Conservation (phyloP, 2,797 vertebrate genomes). For the Myotis findleyi region DNA sequence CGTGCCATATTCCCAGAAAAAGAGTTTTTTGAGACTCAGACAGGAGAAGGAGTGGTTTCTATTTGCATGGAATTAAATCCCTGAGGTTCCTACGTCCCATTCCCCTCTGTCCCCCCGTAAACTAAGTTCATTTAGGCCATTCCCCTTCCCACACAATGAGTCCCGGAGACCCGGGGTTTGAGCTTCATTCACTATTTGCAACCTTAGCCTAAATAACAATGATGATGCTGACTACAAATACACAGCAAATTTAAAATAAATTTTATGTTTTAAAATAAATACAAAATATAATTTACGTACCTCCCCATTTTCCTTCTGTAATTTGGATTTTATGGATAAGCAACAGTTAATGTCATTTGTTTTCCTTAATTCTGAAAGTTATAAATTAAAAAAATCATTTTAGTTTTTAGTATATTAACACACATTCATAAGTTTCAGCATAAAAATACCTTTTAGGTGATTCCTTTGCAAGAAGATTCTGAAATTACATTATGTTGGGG, state of each 20-base stretch:
- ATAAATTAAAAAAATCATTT: slow-evolving; percentile 58
- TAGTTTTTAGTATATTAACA: not conserved
- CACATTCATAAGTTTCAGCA: not conserved
- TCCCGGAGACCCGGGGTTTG: not conserved
- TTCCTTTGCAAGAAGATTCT: not conserved
- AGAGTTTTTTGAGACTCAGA: not conserved
- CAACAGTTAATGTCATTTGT: slow-evolving; percentile 92
- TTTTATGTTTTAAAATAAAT: slow-evolving; percentile 1
- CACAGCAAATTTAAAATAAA: slow-evolving; percentile 2
- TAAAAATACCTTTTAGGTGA: not conserved
- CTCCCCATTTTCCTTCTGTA: slow-evolving; percentile 93
- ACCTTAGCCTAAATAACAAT: not conserved
- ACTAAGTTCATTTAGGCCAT: not conserved
- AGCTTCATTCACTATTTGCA: not conserved
- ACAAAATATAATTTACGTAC: slow-evolving; percentile 83
- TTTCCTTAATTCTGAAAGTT: slow-evolving; percentile 91
- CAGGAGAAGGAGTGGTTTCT: not conserved
- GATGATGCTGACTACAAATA: not conserved
- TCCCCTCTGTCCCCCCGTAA: not conserved
- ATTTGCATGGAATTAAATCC: not conserved
- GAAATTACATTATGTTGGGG: not conserved
- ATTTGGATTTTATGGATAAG: slow-evolving; percentile 93
- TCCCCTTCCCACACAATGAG: not conserved
- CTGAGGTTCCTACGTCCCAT: not conserved
- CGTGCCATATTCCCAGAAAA: not conserved